phyloP scores from a whole-genome alignment of 1,140 invertebrate genomes.

The Cardiocondyla obscurior region DNA sequence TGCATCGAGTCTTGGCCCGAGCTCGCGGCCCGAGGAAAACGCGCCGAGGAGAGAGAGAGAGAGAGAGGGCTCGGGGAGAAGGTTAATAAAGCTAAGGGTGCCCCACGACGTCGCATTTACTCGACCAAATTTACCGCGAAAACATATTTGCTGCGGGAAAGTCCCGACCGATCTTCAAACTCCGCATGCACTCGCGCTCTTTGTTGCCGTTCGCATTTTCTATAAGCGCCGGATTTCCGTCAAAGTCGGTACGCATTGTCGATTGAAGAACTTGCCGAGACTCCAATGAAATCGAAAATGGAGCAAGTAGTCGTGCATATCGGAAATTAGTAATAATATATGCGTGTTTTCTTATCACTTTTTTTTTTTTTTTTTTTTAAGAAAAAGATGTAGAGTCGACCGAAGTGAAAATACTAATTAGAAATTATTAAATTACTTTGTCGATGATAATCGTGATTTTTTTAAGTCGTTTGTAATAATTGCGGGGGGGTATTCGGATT shows the following conservation, averaged over 20 bases:
- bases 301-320: not conserved
- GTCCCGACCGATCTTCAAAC: conserved; percentile 21
- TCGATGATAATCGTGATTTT: not conserved
- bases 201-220: conserved; percentile 37
- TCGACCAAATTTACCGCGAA: conserved; percentile 54
- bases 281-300: not conserved
- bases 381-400: not conserved
- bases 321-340: not conserved
- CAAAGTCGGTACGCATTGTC: conserved; percentile 28
- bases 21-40: not conserved
- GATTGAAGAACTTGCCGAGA: not conserved
- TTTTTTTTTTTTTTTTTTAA: too few species aligned
- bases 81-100: conserved; percentile 54
- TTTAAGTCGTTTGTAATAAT: too few species aligned
- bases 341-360: not conserved
- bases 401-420: not conserved
- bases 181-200: not conserved
- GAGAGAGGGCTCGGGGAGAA: not conserved
- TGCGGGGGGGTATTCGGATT: too few species aligned
- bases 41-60: not conserved
- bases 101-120: conserved; percentile 45
- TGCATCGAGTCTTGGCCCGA: conserved; percentile 43
- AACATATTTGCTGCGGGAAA: conserved; percentile 51
- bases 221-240: conserved; percentile 5
- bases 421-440: not conserved